These are phyloP conservation scores for Bostrychus sinensis DNA, from an alignment of 2,113 vertebrate species.

Conservation along the genomic window DNA sequence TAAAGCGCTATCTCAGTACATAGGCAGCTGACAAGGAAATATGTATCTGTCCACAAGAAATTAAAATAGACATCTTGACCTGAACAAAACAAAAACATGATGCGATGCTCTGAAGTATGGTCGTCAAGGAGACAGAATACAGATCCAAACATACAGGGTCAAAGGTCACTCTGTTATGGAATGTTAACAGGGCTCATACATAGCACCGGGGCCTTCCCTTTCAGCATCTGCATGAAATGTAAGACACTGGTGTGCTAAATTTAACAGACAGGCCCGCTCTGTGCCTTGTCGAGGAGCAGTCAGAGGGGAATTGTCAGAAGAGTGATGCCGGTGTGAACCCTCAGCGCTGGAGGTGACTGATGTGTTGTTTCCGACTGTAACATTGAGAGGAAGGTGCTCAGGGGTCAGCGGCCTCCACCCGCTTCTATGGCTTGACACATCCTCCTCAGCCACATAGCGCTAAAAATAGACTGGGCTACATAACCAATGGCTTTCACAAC, in stretches of 20 bases:
- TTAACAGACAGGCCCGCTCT: conserved; percentile 28
- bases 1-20: conserved; percentile 55
- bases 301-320: conserved; percentile 18
- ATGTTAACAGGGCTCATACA: conserved; percentile 33
- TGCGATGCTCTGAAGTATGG: conserved; percentile 11
- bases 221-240: conserved; percentile 44
- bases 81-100: conserved; percentile 16
- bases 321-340: conserved; percentile 46
- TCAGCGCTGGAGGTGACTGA: conserved; percentile 57
- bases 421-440: conserved; percentile 64
- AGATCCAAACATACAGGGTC: conserved; percentile 53
- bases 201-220: conserved; percentile 29
- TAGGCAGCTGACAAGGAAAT: conserved; percentile 43
- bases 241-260: conserved; percentile 53
- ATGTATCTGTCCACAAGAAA: conserved; percentile 46
- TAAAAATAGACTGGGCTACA: conserved; percentile 60
- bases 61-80: too few relatives aligned
- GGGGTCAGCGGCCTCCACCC: conserved; percentile 60
- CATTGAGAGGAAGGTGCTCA: conserved; percentile 66
- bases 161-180: conserved; percentile 47
- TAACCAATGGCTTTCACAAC: conserved; percentile 41
- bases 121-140: conserved; percentile 48
- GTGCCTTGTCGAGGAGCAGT: conserved; percentile 15
- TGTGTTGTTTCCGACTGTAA: conserved; percentile 76
- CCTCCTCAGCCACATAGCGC: conserved; percentile 46